A percentile compares a stretch with the other conserved stretches of the same genome.
Conservation (phyloP, 2,113 vertebrate genomes). For the Bambusicola thoracicus region DNA sequence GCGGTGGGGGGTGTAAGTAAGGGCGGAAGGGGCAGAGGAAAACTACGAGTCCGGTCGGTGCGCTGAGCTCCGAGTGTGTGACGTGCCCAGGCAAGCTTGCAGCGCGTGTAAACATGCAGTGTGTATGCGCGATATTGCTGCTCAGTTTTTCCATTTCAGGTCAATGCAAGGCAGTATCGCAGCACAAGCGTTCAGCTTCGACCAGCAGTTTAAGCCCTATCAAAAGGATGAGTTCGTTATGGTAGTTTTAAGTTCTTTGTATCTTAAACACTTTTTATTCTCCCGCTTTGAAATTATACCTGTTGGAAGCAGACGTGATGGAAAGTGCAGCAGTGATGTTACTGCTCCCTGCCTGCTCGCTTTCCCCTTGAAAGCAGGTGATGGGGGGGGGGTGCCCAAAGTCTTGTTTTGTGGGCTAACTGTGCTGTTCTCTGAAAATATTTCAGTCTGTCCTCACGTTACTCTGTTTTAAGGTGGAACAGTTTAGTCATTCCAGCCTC, state of each 20-base stretch:
- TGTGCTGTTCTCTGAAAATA: constrained; percentile 24
- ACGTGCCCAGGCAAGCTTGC: no score
- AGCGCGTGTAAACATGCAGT: background rate
- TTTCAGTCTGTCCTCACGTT: background rate
- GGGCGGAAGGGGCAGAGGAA: background rate
- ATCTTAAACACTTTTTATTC: background rate
- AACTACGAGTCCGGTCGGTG: background rate
- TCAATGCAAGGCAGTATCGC: constrained; percentile 80
- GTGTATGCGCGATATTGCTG: background rate
- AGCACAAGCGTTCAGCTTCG: constrained; percentile 79
- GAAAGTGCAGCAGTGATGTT: background rate
- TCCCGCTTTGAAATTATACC: background rate
- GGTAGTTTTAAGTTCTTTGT: constrained; percentile 64
- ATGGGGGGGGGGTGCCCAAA: background rate
- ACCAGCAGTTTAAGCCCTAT: constrained; percentile 77
- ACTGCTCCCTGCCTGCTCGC: background rate
- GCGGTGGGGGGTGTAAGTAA: background rate
- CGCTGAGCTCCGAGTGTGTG: background rate
- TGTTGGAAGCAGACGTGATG: background rate
- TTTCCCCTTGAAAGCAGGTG: background rate
- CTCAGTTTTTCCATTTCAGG: constrained; percentile 58
- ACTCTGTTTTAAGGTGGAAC: background rate
- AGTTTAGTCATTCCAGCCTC: background rate
- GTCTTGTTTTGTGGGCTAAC: background rate
- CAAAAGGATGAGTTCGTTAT: constrained; percentile 79